These are phyloP conservation scores for Brachionus koreanus DNA, from an alignment of 1,140 invertebrate genomes.

Conservation along the genomic window DNA sequence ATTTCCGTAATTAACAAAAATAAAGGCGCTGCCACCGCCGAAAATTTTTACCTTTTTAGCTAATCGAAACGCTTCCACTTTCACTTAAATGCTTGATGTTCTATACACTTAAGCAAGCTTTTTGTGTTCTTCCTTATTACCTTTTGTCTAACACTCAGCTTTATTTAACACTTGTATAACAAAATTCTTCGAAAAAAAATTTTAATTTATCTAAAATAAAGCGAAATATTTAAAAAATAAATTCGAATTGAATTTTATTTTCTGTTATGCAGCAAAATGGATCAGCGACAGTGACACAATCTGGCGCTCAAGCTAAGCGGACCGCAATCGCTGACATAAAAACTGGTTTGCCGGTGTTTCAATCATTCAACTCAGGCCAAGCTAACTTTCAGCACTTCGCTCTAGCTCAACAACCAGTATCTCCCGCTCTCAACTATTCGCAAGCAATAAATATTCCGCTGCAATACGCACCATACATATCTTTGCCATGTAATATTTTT, in stretches of 20 bases:
- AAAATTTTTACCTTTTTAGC: background rate
- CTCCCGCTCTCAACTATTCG: background rate
- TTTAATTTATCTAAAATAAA: background rate
- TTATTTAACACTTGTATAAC: background rate
- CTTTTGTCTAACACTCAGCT: background rate
- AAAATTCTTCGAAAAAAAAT: background rate
- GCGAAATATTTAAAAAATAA: constrained; percentile 37
- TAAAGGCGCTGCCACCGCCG: too few species aligned
- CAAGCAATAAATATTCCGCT: constrained; percentile 26
- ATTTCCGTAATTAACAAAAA: too few species aligned
- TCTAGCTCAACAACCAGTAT: constrained; percentile 8
- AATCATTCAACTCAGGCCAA: background rate
- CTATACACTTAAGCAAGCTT: background rate
- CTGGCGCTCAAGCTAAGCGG: background rate
- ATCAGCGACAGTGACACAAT: background rate
- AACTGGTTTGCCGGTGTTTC: constrained; percentile 29
- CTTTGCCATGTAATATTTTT: constrained; percentile 6
- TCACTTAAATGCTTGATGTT: constrained; percentile 15
- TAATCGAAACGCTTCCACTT: background rate
- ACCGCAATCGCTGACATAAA: constrained; percentile 9
- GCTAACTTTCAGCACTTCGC: background rate
- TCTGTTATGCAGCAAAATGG: constrained; percentile 15
- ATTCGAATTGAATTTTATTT: constrained; percentile 4
- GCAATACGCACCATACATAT: constrained; percentile 22
- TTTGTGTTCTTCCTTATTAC: background rate